Evolutionary conservation across 2,888 invertebrate species (phyloP), one percentile per base, ranked within the genome.

Genomic region (Hypena proboscidalis): DNA sequence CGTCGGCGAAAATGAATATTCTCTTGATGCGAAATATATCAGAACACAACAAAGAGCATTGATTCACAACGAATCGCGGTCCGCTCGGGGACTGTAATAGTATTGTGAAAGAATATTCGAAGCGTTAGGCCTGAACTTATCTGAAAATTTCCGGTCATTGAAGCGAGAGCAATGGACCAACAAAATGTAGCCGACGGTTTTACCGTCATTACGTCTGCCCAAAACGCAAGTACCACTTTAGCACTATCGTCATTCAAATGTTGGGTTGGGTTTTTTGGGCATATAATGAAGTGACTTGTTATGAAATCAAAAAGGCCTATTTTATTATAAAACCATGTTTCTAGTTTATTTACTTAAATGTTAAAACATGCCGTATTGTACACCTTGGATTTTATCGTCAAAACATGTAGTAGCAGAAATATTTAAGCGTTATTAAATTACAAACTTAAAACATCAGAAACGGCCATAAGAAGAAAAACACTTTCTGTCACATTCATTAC

Each of bases 101-200:
- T 71, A 71, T 71, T 64, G 69, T 63, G 58, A 55, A 58, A 57
- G 62, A 74, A 76, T 74, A 76, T 80, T 74, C 60, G 66, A 68
- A 70, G 68, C 70, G 50, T 67, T 71, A 74, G 60, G 70, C 61
- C 63, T 70, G 72, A 79, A 80, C 77, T 85, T 85, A 85, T 85
- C 85, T 63, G 60, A 53, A 64, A 64, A 76, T 80, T 85, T 80
- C 82, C 83, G 78, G 80, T 79, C 83, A 84, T 83, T 83, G 79
- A 70, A 74, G 74, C 78, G 53, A 48, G 67, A 64, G 70, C 66
- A 70, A 74, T 72, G 69, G 62, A 62, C 58, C 59, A 72, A 69
- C 70, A 69, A 65, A 73, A 67, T 72, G 69, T 70, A 69, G 64
- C 59, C 62, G 67, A 63, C 72, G 72, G 63, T 77, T 75, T 75